Percentiles rank a stretch among this genome's conserved stretches.
phyloP scores from a whole-genome alignment of 2,888 invertebrate genomes.

The Meiosimyza platycephala region DNA sequence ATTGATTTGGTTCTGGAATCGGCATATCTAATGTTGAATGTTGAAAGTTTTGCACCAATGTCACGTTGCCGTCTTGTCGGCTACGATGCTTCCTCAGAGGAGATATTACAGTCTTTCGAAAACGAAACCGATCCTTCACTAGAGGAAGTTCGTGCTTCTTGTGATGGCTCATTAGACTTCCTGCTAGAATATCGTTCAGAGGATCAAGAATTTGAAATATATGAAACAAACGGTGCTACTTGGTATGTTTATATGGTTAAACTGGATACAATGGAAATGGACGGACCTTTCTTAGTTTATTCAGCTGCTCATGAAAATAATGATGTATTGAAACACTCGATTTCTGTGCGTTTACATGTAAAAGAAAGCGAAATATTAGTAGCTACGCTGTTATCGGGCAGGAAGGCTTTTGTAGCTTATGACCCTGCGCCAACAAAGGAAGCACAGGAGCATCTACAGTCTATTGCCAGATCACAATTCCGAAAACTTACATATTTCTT shows the following conservation, averaged over 20 bases:
- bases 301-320: conserved; percentile 72
- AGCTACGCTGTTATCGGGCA: conserved; percentile 53
- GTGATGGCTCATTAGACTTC: conserved; percentile 69
- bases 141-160: conserved; percentile 50
- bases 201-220: conserved; percentile 73
- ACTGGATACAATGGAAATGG: conserved; percentile 71
- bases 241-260: conserved; percentile 74
- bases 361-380: conserved; percentile 57
- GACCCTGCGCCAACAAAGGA: conserved; percentile 63
- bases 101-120: conserved; percentile 77
- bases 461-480: conserved; percentile 66
- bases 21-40: conserved; percentile 72
- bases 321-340: conserved; percentile 70
- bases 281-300: conserved; percentile 73
- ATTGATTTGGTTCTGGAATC: conserved; percentile 72
- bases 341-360: conserved; percentile 68
- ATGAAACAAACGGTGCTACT: conserved; percentile 73
- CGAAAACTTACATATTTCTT: conserved; percentile 74
- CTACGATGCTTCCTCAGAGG: conserved; percentile 73
- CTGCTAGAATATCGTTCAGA: conserved; percentile 75
- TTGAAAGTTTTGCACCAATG: conserved; percentile 72
- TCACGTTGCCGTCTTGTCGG: conserved; percentile 79
- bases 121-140: conserved; percentile 64
- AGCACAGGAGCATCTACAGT: conserved; percentile 66
- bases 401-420: conserved; percentile 69